Evolutionary conservation across 2,888 invertebrate species (phyloP).

Genomic region (Brachyptera risi): DNA sequence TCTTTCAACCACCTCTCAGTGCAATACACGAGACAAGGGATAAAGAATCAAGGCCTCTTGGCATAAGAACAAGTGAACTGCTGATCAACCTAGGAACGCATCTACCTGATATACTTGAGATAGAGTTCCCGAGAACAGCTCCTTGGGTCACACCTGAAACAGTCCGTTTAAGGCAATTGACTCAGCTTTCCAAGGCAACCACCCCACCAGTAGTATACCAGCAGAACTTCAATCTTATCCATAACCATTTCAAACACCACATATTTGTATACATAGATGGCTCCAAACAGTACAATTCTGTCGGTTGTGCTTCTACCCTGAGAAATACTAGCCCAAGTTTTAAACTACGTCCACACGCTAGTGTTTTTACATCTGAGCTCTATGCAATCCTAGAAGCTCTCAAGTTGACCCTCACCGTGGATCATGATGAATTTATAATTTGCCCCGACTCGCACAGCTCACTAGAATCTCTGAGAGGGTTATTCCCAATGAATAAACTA

Average conservation of each 20-base stretch:
- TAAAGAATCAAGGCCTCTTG: too few species aligned
- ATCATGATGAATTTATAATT: neutral
- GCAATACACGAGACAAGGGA: neutral
- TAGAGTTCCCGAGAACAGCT: too few species aligned
- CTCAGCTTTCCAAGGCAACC: neutral
- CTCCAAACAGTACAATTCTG: neutral
- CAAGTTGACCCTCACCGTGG: neutral
- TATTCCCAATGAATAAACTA: neutral
- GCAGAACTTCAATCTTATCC: neutral
- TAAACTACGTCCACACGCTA: neutral
- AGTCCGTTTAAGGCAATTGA: neutral
- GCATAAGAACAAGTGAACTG: too few species aligned
- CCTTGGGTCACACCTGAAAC: neutral
- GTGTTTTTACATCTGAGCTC: neutral
- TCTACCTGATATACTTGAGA: too few species aligned
- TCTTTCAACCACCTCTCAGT: neutral
- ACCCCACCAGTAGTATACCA: neutral
- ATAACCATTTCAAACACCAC: too few species aligned
- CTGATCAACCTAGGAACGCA: too few species aligned
- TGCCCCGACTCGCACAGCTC: neutral
- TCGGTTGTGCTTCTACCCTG: neutral
- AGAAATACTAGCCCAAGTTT: neutral
- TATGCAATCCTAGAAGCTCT: neutral
- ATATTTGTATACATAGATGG: neutral
- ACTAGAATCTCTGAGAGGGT: neutral